phyloP scores from a whole-genome alignment of 2,888 invertebrate species.

The Idaea straminata region DNA sequence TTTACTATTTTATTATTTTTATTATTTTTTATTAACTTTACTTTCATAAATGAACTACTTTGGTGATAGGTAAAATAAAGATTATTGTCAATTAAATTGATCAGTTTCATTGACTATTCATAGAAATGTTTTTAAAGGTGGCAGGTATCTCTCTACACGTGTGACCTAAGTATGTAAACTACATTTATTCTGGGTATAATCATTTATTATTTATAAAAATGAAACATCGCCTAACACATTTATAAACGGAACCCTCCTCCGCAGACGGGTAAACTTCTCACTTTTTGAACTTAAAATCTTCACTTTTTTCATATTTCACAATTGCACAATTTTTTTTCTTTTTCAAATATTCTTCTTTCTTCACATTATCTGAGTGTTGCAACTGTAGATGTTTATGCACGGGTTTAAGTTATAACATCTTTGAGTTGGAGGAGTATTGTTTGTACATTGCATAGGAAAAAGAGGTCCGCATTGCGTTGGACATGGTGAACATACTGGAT shows the following conservation, averaged over 20 bases:
- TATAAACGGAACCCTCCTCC: not conserved
- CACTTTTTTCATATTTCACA: not conserved
- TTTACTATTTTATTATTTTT: no score
- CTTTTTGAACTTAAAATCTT: not conserved
- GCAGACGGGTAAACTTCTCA: not conserved
- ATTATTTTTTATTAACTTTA: not conserved
- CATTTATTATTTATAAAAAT: no score
- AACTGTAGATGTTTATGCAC: conserved; percentile 73
- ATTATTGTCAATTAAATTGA: not conserved
- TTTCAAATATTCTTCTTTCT: no score
- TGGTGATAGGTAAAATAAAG: not conserved
- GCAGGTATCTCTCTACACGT: no score
- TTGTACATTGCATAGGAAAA: conserved; percentile 39
- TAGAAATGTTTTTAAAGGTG: no score
- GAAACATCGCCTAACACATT: no score
- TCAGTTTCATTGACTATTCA: not conserved
- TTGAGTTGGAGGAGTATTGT: conserved; percentile 38
- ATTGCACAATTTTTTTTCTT: not conserved
- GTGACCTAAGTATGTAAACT: no score
- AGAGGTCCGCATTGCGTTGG: conserved; percentile 21
- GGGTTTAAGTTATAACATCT: conserved; percentile 55
- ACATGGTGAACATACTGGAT: conserved; percentile 28
- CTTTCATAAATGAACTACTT: not conserved
- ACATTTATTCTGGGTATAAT: no score
- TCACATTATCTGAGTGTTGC: conserved; percentile 70